phyloP scores from a whole-genome alignment of 2,888 invertebrate genomes.

The Blastobasis adustella region DNA sequence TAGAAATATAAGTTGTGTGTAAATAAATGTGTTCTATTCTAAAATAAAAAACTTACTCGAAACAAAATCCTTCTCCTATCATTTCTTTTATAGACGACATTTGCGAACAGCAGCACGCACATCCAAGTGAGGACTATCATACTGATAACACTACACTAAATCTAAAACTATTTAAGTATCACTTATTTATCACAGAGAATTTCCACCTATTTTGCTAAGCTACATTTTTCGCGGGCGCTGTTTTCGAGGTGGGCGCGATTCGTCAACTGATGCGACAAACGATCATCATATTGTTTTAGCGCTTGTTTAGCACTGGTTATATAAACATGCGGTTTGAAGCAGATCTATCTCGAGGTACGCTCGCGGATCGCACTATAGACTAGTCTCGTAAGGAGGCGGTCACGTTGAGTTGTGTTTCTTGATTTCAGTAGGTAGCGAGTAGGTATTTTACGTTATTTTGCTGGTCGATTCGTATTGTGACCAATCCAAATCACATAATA shows the following conservation, averaged over 20 bases:
- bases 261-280: too few species aligned
- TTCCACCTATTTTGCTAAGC: constrained; percentile 10
- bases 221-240: constrained; percentile 11
- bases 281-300: too few species aligned
- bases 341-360: constrained; percentile 18
- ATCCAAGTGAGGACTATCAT: constrained; percentile 64
- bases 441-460: too few species aligned
- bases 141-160: constrained; percentile 18
- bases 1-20: too few species aligned
- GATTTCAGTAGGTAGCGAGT: too few species aligned
- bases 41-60: constrained; percentile 27
- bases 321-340: constrained; percentile 35
- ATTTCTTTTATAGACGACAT: constrained; percentile 27
- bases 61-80: constrained; percentile 23
- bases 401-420: too few species aligned
- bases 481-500: too few species aligned
- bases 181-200: constrained; percentile 51
- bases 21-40: too few species aligned
- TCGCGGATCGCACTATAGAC: too few species aligned
- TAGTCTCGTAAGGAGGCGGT: too few species aligned
- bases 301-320: constrained; percentile 17
- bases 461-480: too few species aligned
- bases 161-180: constrained; percentile 31
- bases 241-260: neutral
- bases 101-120: constrained; percentile 29